phyloP scores from a whole-genome alignment of 1,140 invertebrate species.

The Varroa destructor region DNA sequence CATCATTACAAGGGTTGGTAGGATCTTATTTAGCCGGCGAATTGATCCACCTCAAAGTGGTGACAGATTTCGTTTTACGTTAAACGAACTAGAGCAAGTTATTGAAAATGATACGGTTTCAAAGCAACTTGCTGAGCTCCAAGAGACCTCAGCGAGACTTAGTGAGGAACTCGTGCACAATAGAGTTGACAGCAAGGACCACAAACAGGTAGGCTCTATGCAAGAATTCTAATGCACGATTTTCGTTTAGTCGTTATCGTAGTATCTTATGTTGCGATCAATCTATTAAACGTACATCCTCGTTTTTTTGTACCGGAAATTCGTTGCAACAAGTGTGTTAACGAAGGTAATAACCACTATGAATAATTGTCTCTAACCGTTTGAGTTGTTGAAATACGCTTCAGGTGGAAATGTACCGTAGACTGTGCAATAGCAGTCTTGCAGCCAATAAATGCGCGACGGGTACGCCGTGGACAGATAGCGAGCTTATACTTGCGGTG shows the following conservation, averaged over 20 bases:
- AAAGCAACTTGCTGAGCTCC: neutral
- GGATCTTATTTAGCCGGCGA: neutral
- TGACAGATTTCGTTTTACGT: neutral
- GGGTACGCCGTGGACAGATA: slow-evolving; percentile 20
- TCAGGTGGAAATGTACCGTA: slow-evolving; percentile 15
- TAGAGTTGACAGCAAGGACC: no score
- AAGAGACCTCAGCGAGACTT: neutral
- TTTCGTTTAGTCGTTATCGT: no score
- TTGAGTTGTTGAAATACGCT: no score
- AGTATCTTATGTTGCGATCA: no score
- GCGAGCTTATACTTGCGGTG: slow-evolving; percentile 16
- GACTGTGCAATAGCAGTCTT: neutral
- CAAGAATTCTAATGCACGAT: no score
- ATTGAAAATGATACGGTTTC: neutral
- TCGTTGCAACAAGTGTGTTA: no score
- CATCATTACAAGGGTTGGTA: neutral
- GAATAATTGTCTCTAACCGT: no score
- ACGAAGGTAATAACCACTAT: no score
- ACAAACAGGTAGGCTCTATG: no score
- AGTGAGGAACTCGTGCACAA: no score
- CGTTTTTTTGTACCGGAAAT: no score
- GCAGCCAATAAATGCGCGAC: neutral
- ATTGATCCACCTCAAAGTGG: neutral
- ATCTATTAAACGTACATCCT: no score
- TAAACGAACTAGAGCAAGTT: neutral